A percentile compares a stretch with the other conserved stretches of the same genome.
Evolutionary conservation across 2,888 invertebrate genomes (phyloP).

Genomic region (Coremacera marginata): DNA sequence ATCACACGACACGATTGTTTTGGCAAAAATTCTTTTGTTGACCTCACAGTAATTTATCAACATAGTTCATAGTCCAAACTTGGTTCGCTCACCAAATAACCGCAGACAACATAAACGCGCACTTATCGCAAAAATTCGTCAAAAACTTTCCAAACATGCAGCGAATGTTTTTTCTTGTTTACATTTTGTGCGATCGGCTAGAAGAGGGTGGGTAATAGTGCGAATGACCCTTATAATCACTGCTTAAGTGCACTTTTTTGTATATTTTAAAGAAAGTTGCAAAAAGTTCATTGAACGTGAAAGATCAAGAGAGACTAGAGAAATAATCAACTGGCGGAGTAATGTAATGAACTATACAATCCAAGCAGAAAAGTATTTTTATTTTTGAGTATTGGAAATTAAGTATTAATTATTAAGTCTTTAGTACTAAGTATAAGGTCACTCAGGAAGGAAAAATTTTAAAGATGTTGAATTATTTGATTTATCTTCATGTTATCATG

Average conservation of each 20-base stretch:
- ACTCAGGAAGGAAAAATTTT: too few relatives aligned
- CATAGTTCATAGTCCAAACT: too few relatives aligned
- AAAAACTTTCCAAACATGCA: not conserved
- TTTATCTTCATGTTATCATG: too few relatives aligned
- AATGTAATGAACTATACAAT: too few relatives aligned
- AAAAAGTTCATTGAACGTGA: constrained; percentile 26
- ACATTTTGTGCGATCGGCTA: not conserved
- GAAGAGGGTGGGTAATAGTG: not conserved
- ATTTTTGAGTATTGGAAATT: too few relatives aligned
- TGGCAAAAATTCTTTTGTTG: not conserved
- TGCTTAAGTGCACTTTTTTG: not conserved
- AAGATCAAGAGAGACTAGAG: not conserved
- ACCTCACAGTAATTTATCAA: not conserved
- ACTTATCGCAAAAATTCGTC: constrained; percentile 14
- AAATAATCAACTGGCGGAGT: too few relatives aligned
- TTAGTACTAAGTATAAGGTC: too few relatives aligned
- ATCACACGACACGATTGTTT: not conserved
- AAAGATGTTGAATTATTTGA: too few relatives aligned
- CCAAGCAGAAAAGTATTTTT: too few relatives aligned
- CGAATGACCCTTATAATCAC: constrained; percentile 10
- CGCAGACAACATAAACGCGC: not conserved
- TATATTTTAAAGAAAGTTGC: not conserved
- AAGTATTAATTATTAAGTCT: too few relatives aligned
- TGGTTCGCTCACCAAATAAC: not conserved
- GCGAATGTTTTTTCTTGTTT: too few relatives aligned